These are phyloP conservation scores for Chaenodraco wilsoni DNA, from an alignment of 2,797 vertebrate genomes.

Conservation along the genomic window DNA sequence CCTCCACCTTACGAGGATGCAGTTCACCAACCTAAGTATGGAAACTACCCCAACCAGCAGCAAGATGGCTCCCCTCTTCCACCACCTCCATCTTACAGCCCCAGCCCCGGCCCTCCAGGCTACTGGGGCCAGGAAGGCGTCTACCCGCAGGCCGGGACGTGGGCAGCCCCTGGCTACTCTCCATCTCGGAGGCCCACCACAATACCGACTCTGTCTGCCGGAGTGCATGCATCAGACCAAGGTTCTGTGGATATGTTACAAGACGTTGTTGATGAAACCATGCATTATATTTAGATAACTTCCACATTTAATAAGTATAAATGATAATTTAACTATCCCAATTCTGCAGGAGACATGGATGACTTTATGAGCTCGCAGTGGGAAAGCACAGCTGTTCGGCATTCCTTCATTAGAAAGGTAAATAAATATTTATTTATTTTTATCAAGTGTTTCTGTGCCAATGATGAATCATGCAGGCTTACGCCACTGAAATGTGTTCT, in stretches of 20 bases:
- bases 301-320: background rate
- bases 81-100: slow-evolving; percentile 75
- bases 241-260: slow-evolving; percentile 57
- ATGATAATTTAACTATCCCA: slow-evolving; percentile 21
- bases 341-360: slow-evolving; percentile 75
- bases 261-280: slow-evolving; percentile 11
- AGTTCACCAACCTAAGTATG: slow-evolving; percentile 74
- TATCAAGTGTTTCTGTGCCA: background rate
- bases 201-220: slow-evolving; percentile 74
- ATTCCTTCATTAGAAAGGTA: slow-evolving; percentile 92
- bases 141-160: slow-evolving; percentile 68
- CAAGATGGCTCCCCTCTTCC: slow-evolving; percentile 56
- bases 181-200: slow-evolving; percentile 60
- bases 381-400: slow-evolving; percentile 88
- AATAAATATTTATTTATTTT: slow-evolving; percentile 17
- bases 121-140: slow-evolving; percentile 73
- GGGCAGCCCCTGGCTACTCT: slow-evolving; percentile 68
- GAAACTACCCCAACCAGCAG: slow-evolving; percentile 65
- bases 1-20: slow-evolving; percentile 91
- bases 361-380: slow-evolving; percentile 78
- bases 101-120: slow-evolving; percentile 58
- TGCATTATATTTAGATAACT: slow-evolving; percentile 12
- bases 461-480: background rate
- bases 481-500: slow-evolving; percentile 5
- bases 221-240: slow-evolving; percentile 57